Base-by-base conservation (phyloP, 2,113 vertebrate species). In the Capreolus pygargus region DNA sequence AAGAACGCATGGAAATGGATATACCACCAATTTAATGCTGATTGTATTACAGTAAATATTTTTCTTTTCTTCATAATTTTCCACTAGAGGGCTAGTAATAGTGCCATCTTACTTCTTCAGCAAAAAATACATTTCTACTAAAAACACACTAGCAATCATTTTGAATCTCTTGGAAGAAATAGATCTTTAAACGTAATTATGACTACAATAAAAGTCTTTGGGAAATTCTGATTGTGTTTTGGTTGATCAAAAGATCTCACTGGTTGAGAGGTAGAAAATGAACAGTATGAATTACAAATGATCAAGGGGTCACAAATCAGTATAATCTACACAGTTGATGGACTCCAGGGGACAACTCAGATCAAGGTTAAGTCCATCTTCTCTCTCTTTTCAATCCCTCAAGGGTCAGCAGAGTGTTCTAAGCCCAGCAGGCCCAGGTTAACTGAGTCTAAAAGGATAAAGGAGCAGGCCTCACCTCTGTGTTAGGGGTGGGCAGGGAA, bases 141-240 rank as follows among this genome's bases (percentile, higher is more conserved):
- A 92, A 89, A 83, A 85, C 13, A 85, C 11, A 61, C 64, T n/a
- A 9, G n/a, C 92, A 92, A 92, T 33, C 45, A 87, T 79, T 94
- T 79, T 91, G 10, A 82, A 94, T 86, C 55, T 67, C 39, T 95
- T 39, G 7, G 36, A 86, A 97, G 60, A 94, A 95, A 81, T 0
- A 70, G 13, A n/a, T 97, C 70, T n/a, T 36, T 76, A 84, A 85
- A 28, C 15, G 21, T 30, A 76, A 25, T 39, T 84, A 85, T 82
- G 14, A 67, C 16, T 79, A 39, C 1, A 91, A 52, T 36, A 30
- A 91, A 96, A 78, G 54, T 58, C 25, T 76, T 93, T 47, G 78
- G 17, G 25, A n/a, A 84, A 96, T 47, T 84, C 50, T 61, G 10
- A 67, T 76, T 95, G 45, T 57, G 16, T 70, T 95, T 74, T 67